Base-by-base conservation (phyloP, 2,797 vertebrate species). In the Neostethus bicornis region DNA sequence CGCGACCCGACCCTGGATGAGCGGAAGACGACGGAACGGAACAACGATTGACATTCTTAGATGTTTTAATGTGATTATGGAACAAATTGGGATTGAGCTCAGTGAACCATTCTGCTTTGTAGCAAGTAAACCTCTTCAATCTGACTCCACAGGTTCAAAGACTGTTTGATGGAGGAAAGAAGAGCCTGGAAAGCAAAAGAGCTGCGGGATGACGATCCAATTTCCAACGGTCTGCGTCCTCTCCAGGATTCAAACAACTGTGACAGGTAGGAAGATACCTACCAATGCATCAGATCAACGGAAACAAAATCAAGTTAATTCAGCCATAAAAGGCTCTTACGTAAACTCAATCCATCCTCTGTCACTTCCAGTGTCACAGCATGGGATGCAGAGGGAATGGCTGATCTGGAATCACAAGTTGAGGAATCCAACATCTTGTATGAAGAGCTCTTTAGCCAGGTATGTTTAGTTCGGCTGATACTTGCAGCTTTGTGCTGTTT, bases 111-210 rank as follows among this genome's bases (percentile, higher is more conserved):
- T 42, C 35, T 2, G 1, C 23, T 28, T 32, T 16, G 47, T 7
- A 23, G 4, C 5, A 56, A 37, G 11, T n/a, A 10, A 19, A 29
- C 25, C 34, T 43, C 19, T 46, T 42, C 12, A 55, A 2, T 26
- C 31, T 2, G 5, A 34, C 28, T 32, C 13, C 47, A 0, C 53
- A 93, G 92, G 70, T 91, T 90, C 78, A 92, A 92, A 77, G 79
- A 87, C 54, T 58, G 75, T 26, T 84, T 91, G 64, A 70, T 86
- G 60, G 84, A 88, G 67, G 91, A 93, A 80, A 90, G 85, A 66
- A 81, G 87, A 20, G 53, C 81, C 0, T 43, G 54, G 16, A 69
- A 81, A 34, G 53, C 79, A 1, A 81, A 60, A 66, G 71, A 57
- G 55, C 62, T 54, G 16, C 29, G 5, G 0, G 24, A 46, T 0